These are phyloP conservation scores for Glyphotaelius pellucidus DNA, from an alignment of 2,888 invertebrate genomes.

Conservation along the genomic window DNA sequence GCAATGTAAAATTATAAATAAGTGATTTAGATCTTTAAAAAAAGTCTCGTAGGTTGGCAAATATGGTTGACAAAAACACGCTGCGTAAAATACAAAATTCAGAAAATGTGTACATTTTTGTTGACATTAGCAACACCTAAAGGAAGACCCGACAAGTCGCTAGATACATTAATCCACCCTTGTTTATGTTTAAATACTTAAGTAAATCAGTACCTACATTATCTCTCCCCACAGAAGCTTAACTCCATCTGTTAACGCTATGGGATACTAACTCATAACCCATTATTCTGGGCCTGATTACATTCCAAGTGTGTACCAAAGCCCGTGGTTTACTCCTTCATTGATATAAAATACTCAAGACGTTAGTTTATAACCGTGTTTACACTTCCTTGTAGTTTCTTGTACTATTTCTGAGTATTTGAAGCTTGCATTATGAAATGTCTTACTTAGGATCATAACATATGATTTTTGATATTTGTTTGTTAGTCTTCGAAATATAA, in stretches of 20 bases:
- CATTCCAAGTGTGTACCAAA: conserved; percentile 9
- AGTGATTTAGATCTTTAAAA: background rate
- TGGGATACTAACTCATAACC: background rate
- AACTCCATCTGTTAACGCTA: conserved; percentile 20
- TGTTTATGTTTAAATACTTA: background rate
- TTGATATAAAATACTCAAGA: background rate
- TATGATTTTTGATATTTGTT: no score
- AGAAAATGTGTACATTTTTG: background rate
- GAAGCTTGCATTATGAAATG: no score
- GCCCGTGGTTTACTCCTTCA: background rate
- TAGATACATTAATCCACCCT: background rate
- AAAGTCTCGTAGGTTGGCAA: background rate
- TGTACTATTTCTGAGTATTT: background rate
- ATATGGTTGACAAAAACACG: background rate
- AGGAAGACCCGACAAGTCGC: background rate
- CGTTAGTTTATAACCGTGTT: background rate
- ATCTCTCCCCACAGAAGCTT: conserved; percentile 7
- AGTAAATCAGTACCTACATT: background rate
- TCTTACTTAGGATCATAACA: no score
- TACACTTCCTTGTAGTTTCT: background rate
- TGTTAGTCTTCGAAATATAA: no score
- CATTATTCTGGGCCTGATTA: conserved; percentile 17
- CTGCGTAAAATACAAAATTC: background rate
- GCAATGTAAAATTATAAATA: no score
- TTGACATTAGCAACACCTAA: background rate